These are phyloP conservation scores for Polyommatus icarus DNA, from an alignment of 2,888 invertebrate genomes.

Conservation along the genomic window DNA sequence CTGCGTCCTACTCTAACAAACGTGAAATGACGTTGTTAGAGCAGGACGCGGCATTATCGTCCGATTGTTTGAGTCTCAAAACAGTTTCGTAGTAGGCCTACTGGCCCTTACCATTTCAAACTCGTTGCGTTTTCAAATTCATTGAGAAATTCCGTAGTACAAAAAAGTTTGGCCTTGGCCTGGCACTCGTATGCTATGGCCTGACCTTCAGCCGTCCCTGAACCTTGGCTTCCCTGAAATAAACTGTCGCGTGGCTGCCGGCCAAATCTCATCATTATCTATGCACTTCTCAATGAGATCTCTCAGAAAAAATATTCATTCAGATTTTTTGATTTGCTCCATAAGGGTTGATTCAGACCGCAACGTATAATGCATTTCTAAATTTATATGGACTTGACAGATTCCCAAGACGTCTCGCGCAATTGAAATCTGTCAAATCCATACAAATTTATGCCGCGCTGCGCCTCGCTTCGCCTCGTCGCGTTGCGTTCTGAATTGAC, in stretches of 20 bases:
- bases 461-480: too few relatives aligned
- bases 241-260: constrained; percentile 23
- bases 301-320: background rate
- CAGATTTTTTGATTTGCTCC: background rate
- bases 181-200: background rate
- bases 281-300: background rate
- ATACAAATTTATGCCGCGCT: too few relatives aligned
- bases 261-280: constrained; percentile 29
- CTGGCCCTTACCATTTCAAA: background rate
- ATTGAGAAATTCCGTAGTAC: background rate
- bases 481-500: too few relatives aligned
- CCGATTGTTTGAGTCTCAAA: too few relatives aligned
- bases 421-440: too few relatives aligned
- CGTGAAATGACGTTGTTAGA: too few relatives aligned
- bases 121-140: background rate
- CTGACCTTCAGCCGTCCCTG: constrained; percentile 17
- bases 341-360: background rate
- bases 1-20: too few relatives aligned
- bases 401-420: too few relatives aligned
- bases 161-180: constrained; percentile 3
- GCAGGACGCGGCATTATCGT: too few relatives aligned
- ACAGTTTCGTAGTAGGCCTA: too few relatives aligned
- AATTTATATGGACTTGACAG: too few relatives aligned
- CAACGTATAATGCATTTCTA: too few relatives aligned
- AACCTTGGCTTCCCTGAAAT: constrained; percentile 23